Base-by-base conservation (phyloP, 2,113 vertebrate species). In the Tragulus kanchil region DNA sequence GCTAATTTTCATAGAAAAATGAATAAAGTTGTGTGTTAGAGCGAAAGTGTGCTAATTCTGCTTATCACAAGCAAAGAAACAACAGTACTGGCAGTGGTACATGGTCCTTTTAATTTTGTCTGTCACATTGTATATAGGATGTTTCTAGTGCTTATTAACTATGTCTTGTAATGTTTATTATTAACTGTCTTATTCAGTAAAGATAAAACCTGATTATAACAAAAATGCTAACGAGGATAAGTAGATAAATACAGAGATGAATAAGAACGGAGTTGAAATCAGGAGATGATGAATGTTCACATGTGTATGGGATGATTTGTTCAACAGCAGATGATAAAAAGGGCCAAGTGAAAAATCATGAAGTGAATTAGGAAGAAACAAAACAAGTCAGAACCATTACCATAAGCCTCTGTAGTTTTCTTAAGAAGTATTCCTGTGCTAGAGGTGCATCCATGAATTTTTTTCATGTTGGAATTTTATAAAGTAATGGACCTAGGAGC, bases 351-450 rank as follows among this genome's bases (percentile, higher is more conserved):
- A 50, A 94, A 94, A 64, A 83, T 90, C 31, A n/a, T 91, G 81
- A 93, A 96, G 58, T 78, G 73, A 50, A 23, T n/a, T 85, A 71
- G 94, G 89, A 83, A 94, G 94, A 81, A 85, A 75, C 83, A 85
- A 78, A 85, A 26, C 83, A 69, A 82, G 31, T 93, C 28, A 79
- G 86, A 91, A 81, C 65, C 56, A 52, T 19, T 78, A 19, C 26
- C 16, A 7, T 52, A 73, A 88, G n/a, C n/a, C 28, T 85, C 59
- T 86, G 6, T 2, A 15, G 45, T 26, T 65, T 84, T 90, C 85
- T 69, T 93, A 58, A 81, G 84, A 89, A 85, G 5, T 77, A 23
- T 77, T 48, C 56, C 28, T 42, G 59, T 56, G 16, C 12, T 96
- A 59, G 19, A 31, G 52, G 0, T 5, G 12, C 21, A 64, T 11